Base-by-base conservation (phyloP, 2,113 vertebrate species). In the Blennius ocellaris region DNA sequence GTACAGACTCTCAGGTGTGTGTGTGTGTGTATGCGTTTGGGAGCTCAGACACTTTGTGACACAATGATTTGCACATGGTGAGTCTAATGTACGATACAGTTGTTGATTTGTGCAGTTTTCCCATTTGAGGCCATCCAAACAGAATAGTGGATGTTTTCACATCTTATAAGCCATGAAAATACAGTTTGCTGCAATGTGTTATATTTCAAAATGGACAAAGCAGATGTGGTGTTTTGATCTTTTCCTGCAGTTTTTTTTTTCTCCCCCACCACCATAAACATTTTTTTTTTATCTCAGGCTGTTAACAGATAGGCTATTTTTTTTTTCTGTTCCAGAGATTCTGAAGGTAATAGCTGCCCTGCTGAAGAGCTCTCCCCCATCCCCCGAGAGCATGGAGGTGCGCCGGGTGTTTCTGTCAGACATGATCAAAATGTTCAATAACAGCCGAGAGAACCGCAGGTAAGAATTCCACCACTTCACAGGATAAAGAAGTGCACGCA, bases 391-490 rank as follows among this genome's bases (percentile, higher is more conserved):
- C 69, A 94, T 98, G 94, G 98, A 99, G 87, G 95, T 99, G 81
- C 95, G 94, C 43, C 81, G 96, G 87, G 94, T 96, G 52, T 99
- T 99, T 76, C 95, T 99, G 68, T 99, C 98, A 1, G 98, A 99
- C 89, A 98, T 99, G 98, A 99, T 99, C 94, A 98, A 98, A 93
- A 94, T 99, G 87, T 99, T 99, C 92, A 99, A 97, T 93, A 99
- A 97, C 93, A 99, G 95, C 90, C 91, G 96, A 89, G 98, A 99
- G 85, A 99, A 99, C 82, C 95, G 98, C 89, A 97, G 98, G 98
- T 99, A 87, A 92, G 92, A 68, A 43, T 59, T 7, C 45, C 6
- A n/a, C 50, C 49, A 0, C 50, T 67, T 73, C 17, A 43, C 51
- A 37, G 36, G 44, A 59, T 21, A 0, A n/a, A 57, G 40, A 61